Base-by-base conservation (phyloP, 2,888 invertebrate species). In the Crocallis elinguaria region DNA sequence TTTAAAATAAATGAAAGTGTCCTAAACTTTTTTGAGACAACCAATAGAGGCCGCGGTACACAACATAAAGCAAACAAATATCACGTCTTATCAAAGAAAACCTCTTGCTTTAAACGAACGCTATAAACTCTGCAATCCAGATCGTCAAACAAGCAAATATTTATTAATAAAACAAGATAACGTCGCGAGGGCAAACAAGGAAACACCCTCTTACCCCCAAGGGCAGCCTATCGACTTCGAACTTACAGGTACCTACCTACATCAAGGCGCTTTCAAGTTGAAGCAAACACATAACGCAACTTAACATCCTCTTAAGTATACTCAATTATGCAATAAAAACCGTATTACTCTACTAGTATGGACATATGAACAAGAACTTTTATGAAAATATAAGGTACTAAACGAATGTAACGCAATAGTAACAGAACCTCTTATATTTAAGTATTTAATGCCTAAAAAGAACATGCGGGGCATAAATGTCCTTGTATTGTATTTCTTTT, bases 131-230 rank as follows among this genome's bases (percentile, higher is more conserved):
- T 49, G 53, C 53, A 69, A 57, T 41, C 41, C 36, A 13, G 27
- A 35, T 45, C 30, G 38, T 49, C 42, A 32, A 66, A 65, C 46
- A 59, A 21, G 43, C 44, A 50, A 60, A 56, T 64, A 54, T 67
- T 64, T 66, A 60, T 66, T 52, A 53, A 57, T 62, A 67, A 62
- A 69, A 68, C 64, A 67, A 42, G 46, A 53, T 63, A 64, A 62
- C 55, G 65, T 57, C 25, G 43, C 39, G 43, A 50, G 59, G 9
- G 33, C 55, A 60, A 67, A 72, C 66, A 69, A 35, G 23, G 60
- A 43, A 54, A 27, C 45, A 38, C 41, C 53, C 48, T n/a, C 45
- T 42, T 42, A 45, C 55, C n/a, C 51, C 50, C 55, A 14, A 13
- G 55, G 59, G 59, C 37, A 23, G 12, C 46, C 38, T 49, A 35